Percentiles rank a stretch among this genome's conserved stretches.
Evolutionary conservation across 2,113 vertebrate species (phyloP).

Genomic region (Mohoua ochrocephala): DNA sequence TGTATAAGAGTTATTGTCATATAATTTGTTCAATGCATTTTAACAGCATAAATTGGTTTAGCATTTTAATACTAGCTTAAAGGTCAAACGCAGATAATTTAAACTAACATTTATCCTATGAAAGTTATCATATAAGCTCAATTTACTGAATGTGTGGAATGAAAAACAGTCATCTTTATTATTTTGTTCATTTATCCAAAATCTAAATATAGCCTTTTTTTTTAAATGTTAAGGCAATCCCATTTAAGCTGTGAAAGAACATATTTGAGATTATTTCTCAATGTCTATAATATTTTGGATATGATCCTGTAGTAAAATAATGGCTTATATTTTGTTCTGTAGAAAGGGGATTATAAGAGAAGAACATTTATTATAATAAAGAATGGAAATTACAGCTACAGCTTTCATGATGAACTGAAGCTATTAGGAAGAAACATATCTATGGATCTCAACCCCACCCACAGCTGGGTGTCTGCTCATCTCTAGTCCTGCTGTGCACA

Average conservation of each 20-base stretch:
- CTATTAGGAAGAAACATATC: neutral
- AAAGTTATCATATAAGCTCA: conserved; percentile 69
- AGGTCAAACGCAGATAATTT: conserved; percentile 86
- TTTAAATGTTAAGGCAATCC: neutral
- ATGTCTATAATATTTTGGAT: neutral
- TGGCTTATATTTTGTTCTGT: neutral
- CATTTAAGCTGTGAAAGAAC: neutral
- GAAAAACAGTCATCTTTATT: conserved; percentile 3
- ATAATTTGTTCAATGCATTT: conserved; percentile 80
- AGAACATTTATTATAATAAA: neutral
- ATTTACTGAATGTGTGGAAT: conserved; percentile 62
- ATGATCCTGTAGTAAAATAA: neutral
- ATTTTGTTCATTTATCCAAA: conserved; percentile 11
- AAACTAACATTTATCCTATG: conserved; percentile 75
- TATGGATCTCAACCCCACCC: neutral
- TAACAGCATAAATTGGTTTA: conserved; percentile 81
- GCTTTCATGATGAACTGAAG: neutral
- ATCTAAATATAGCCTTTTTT: neutral
- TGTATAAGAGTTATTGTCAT: conserved; percentile 77
- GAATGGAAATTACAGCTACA: neutral
- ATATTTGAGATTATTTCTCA: neutral
- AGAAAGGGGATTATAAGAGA: neutral
- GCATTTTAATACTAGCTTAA: conserved; percentile 81
- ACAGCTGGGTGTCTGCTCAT: neutral
- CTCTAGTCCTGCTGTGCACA: neutral